phyloP scores from a whole-genome alignment of 1,140 invertebrate genomes.

The Zaprionus kolodkinae region DNA sequence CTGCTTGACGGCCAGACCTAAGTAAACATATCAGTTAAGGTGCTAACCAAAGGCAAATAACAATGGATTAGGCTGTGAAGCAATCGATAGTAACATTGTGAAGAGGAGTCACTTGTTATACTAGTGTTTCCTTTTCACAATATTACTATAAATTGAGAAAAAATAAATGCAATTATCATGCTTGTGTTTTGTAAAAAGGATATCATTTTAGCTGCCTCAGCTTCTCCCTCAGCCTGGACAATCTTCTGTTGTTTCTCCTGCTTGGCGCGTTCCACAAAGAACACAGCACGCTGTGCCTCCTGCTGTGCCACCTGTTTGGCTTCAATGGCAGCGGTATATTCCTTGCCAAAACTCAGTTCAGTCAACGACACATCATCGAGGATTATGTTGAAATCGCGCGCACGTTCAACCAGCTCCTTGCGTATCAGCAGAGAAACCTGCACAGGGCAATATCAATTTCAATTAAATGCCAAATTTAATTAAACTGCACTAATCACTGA shows the following conservation, averaged over 20 bases:
- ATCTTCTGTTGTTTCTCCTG: constrained; percentile 99
- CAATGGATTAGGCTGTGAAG: background rate
- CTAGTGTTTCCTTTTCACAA: background rate
- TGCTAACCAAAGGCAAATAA: constrained; percentile 80
- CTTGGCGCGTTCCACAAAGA: constrained; percentile 98
- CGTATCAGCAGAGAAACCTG: constrained; percentile 95
- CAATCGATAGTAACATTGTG: background rate
- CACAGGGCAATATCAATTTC: constrained; percentile 10
- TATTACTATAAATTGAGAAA: background rate
- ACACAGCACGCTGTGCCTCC: constrained; percentile 99
- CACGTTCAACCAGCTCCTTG: constrained; percentile 96
- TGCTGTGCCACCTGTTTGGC: constrained; percentile 99
- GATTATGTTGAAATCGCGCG: constrained; percentile 99
- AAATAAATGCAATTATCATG: background rate
- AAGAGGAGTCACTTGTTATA: background rate
- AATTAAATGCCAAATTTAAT: constrained; percentile 23
- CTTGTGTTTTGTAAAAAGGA: constrained; percentile 87
- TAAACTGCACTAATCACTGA: constrained; percentile 75
- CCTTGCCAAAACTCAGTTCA: constrained; percentile 99
- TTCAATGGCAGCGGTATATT: constrained; percentile 99
- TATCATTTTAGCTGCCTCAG: constrained; percentile 98
- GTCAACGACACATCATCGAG: constrained; percentile 99
- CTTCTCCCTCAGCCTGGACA: constrained; percentile 99
- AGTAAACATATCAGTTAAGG: constrained; percentile 90
- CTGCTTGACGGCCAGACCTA: constrained; percentile 96